Conservation (phyloP, 2,113 vertebrate species). For the Halichoeres trimaculatus region DNA sequence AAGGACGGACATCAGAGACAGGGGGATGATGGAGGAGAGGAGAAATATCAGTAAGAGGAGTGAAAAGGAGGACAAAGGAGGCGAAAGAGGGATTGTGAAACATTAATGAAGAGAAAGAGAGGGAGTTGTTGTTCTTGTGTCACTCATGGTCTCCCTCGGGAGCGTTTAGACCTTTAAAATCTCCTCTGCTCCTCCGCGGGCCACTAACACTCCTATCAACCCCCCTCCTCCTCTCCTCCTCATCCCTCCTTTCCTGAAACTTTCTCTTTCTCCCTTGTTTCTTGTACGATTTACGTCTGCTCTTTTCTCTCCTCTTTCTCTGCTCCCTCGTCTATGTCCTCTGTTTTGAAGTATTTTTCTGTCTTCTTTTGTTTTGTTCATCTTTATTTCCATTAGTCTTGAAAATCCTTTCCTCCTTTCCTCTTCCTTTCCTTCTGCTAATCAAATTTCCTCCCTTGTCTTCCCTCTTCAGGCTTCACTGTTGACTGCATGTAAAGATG, state of each 20-base stretch:
- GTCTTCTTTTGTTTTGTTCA: too few relatives aligned
- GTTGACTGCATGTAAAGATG: too few relatives aligned
- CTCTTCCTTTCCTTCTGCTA: too few relatives aligned
- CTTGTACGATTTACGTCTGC: neutral
- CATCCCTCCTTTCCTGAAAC: conserved; percentile 1
- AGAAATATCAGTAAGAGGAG: neutral
- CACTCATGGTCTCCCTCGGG: conserved; percentile 67
- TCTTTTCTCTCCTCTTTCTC: neutral
- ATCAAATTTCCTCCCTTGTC: too few relatives aligned
- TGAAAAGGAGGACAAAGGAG: neutral
- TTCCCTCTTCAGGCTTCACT: too few relatives aligned
- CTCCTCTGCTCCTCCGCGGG: conserved; percentile 48
- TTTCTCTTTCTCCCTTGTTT: neutral
- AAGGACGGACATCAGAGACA: neutral
- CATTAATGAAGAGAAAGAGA: conserved; percentile 1
- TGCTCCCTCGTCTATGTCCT: neutral
- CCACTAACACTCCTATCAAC: conserved; percentile 43
- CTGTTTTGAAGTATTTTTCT: neutral
- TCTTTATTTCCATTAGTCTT: neutral
- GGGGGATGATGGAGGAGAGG: neutral
- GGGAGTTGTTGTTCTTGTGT: conserved; percentile 54
- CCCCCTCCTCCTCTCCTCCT: neutral
- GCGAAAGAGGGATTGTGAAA: conserved; percentile 1
- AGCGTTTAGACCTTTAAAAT: conserved; percentile 71
- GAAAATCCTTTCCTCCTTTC: too few relatives aligned